phyloP scores from a whole-genome alignment of 2,797 vertebrate genomes.

The Streptopelia turtur region DNA sequence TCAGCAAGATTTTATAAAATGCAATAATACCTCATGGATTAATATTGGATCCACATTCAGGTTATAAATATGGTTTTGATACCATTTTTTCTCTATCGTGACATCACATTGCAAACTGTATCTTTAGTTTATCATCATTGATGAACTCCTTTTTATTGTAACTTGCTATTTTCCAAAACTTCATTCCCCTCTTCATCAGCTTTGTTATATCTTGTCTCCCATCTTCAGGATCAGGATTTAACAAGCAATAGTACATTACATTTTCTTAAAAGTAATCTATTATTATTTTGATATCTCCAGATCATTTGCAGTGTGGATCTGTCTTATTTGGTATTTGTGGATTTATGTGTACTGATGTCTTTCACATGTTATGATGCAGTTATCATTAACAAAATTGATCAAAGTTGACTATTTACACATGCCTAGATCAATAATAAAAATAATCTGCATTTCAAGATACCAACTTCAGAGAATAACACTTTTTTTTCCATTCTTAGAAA shows the following conservation, averaged over 20 bases:
- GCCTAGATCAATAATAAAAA: not conserved
- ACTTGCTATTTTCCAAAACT: not conserved
- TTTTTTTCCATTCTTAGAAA: conserved; percentile 8
- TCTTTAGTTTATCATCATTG: not conserved
- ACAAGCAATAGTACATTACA: not conserved
- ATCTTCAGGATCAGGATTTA: not conserved
- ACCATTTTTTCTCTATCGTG: not conserved
- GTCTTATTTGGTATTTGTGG: not conserved
- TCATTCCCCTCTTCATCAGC: not conserved
- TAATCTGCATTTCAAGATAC: not conserved
- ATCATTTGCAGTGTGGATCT: not conserved
- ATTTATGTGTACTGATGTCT: not conserved
- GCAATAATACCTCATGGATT: not conserved
- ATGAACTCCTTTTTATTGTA: not conserved
- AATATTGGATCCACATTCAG: not conserved
- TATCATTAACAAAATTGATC: not conserved
- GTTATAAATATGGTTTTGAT: not conserved
- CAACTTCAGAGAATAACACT: not conserved
- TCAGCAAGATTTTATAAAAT: not conserved
- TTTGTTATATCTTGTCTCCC: not conserved
- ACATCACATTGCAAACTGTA: not conserved
- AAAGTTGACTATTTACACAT: not conserved
- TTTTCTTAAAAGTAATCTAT: not conserved
- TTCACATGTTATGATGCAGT: not conserved
- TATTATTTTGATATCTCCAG: not conserved